A percentile compares a stretch with the other conserved stretches of the same genome.
Conservation (phyloP, 2,888 invertebrate genomes). For the Mechanitis mazaeus region DNA sequence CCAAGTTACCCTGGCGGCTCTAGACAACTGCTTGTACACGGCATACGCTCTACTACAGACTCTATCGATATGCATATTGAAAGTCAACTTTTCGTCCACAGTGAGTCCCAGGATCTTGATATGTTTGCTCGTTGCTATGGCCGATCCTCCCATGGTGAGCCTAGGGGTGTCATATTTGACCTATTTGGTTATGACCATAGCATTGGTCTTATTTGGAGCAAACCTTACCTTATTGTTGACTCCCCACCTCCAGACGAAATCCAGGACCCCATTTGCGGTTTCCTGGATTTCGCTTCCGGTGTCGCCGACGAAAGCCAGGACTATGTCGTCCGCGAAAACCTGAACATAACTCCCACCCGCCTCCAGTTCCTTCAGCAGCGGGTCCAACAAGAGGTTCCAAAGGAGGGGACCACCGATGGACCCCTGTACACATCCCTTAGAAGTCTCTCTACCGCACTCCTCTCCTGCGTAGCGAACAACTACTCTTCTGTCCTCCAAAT, state of each 20-base stretch:
- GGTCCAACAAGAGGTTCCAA: background rate
- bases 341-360: too few relatives aligned
- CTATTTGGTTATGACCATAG: background rate
- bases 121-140: background rate
- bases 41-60: too few relatives aligned
- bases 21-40: too few relatives aligned
- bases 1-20: too few relatives aligned
- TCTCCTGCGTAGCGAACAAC: too few relatives aligned
- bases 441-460: too few relatives aligned
- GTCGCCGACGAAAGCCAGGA: too few relatives aligned
- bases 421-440: background rate
- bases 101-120: conserved; percentile 10
- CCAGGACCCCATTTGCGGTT: too few relatives aligned
- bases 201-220: conserved; percentile 8
- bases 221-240: background rate
- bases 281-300: too few relatives aligned
- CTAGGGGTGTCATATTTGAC: conserved; percentile 2
- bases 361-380: background rate
- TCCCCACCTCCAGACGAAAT: too few relatives aligned
- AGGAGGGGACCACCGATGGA: background rate
- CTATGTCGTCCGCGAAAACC: too few relatives aligned
- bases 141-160: background rate
- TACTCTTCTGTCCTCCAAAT: too few relatives aligned
- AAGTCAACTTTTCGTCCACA: conserved; percentile 3
- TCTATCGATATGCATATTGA: background rate